These are phyloP conservation scores for Aphodius sticticus DNA, from an alignment of 2,888 invertebrate genomes.

Conservation along the genomic window DNA sequence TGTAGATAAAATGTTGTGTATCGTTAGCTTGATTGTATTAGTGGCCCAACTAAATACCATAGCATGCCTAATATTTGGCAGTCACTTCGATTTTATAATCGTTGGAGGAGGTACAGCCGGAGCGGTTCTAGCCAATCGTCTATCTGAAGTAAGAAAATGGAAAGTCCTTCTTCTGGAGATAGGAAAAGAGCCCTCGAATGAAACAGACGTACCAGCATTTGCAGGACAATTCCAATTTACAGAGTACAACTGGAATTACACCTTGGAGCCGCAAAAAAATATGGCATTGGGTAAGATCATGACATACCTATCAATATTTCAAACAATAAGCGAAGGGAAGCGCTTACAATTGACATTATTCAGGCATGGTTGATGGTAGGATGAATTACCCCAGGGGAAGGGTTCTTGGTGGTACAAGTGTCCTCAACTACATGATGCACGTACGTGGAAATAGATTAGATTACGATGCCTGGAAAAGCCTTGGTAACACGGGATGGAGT, in stretches of 20 bases:
- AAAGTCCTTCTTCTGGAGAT: conserved; percentile 81
- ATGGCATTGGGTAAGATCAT: conserved; percentile 46
- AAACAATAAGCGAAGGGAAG: conserved; percentile 57
- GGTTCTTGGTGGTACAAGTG: conserved; percentile 63
- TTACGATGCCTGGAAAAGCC: conserved; percentile 72
- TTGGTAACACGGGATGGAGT: conserved; percentile 78
- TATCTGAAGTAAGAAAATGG: conserved; percentile 78
- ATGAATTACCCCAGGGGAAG: conserved; percentile 63
- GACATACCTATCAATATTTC: neutral
- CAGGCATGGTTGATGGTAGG: conserved; percentile 35
- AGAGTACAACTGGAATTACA: neutral
- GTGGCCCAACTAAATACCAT: neutral
- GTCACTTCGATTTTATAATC: conserved; percentile 80
- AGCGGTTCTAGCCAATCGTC: conserved; percentile 77
- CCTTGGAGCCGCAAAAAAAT: neutral
- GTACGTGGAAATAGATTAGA: conserved; percentile 69
- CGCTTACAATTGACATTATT: neutral
- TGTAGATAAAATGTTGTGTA: neutral
- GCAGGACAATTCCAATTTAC: neutral
- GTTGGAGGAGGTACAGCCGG: conserved; percentile 87
- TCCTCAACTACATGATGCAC: conserved; percentile 63
- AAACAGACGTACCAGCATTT: neutral
- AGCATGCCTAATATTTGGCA: neutral
- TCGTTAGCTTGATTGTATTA: neutral
- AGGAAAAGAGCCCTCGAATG: conserved; percentile 60